Conservation (phyloP, 2,888 invertebrate species). For the Ypsolopha sequella region DNA sequence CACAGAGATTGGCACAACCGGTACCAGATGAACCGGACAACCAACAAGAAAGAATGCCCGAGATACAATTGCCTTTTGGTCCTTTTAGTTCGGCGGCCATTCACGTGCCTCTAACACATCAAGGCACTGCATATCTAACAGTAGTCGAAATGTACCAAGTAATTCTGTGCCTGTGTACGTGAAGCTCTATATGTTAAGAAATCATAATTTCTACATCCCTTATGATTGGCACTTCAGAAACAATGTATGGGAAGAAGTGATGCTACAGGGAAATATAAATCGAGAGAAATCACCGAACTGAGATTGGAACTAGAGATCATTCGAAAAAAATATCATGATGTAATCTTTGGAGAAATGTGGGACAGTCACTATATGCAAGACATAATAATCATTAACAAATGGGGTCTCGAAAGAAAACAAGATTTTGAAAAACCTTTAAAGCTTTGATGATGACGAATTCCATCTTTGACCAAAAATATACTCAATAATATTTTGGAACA, state of each 20-base stretch:
- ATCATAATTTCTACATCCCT: slow-evolving; percentile 5
- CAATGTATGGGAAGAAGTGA: slow-evolving; percentile 8
- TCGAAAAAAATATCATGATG: no score
- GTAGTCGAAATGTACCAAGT: background rate
- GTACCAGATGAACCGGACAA: background rate
- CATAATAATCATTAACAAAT: slow-evolving; percentile 4
- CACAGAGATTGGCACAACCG: background rate
- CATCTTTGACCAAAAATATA: slow-evolving; percentile 1
- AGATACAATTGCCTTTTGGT: background rate
- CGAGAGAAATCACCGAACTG: slow-evolving; percentile 8
- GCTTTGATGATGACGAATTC: slow-evolving; percentile 2
- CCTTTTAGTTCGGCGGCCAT: background rate
- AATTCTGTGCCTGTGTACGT: slow-evolving; percentile 3
- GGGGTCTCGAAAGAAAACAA: slow-evolving; percentile 3
- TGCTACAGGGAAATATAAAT: slow-evolving; percentile 7
- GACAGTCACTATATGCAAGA: slow-evolving; percentile 4
- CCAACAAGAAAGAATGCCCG: background rate
- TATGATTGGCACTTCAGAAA: slow-evolving; percentile 7
- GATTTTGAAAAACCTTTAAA: slow-evolving; percentile 6
- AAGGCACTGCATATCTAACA: slow-evolving; percentile 4
- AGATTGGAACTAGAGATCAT: no score
- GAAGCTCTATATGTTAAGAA: slow-evolving; percentile 2
- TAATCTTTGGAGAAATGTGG: no score
- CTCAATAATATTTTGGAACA: slow-evolving; percentile 4
- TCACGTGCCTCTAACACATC: slow-evolving; percentile 4